phyloP scores from a whole-genome alignment of 2,888 invertebrate genomes.

The Xestia c-nigrum region DNA sequence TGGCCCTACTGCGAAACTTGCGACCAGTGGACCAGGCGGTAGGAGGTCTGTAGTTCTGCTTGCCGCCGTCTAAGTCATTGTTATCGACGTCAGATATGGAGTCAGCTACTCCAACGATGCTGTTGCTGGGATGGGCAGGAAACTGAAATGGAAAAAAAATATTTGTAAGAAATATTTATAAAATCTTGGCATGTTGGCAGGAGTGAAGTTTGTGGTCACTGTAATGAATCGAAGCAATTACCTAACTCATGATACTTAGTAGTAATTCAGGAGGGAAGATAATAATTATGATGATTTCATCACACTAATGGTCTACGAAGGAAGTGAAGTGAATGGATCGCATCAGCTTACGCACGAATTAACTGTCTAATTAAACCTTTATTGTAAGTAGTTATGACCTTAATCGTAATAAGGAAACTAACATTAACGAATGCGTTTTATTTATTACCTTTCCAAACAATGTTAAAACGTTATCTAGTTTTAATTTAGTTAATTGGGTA shows the following conservation, averaged over 20 bases:
- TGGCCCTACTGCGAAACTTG: conserved; percentile 31
- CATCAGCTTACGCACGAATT: conserved; percentile 34
- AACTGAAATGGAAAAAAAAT: conserved; percentile 77
- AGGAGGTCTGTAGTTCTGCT: conserved; percentile 88
- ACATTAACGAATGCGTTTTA: conserved; percentile 1
- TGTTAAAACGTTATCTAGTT: not conserved
- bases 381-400: conserved; percentile 20
- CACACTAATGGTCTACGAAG: conserved; percentile 17
- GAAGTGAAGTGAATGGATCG: conserved; percentile 28
- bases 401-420: conserved; percentile 37
- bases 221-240: not conserved
- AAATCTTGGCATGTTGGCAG: too few species aligned
- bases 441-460: conserved; percentile 6
- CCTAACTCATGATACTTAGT: not conserved
- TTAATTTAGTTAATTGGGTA: not conserved
- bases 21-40: conserved; percentile 88
- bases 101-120: conserved; percentile 84
- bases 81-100: conserved; percentile 82
- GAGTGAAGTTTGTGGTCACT: not conserved
- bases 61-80: conserved; percentile 84
- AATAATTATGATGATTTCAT: conserved; percentile 19
- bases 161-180: not conserved
- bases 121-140: conserved; percentile 83
- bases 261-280: not conserved
- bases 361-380: conserved; percentile 28